Evolutionary conservation across 2,888 invertebrate genomes (phyloP), one percentile per base, ranked within the genome.

Genomic region (Hyposoter dolosus): DNA sequence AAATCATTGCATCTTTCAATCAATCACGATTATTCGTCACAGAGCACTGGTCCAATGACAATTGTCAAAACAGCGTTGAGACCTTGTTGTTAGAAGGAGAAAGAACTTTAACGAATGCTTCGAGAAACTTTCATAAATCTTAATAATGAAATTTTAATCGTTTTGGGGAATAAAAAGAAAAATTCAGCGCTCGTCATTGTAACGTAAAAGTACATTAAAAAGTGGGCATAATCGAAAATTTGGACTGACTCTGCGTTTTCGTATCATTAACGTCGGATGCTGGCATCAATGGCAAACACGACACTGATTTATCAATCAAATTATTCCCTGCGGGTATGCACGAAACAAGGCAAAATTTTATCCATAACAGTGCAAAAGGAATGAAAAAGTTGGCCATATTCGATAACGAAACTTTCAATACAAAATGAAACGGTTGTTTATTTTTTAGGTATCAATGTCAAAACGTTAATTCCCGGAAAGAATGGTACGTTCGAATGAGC

Each of bases 381-480:
- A 65, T 43, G 3, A 81, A 66, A 66, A 66, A 66, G 15, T 75
- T 75, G 12, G 66, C 45, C 81, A 81, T 81, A 40, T 75, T 81
- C 53, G 35, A 35, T 47, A 72, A 32, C 23, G 69, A 9, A 47
- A 47, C 28, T 23, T 28, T 32, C 47, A 50, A 32, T 45, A n/a
- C 43, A 9, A 63, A 19, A 63, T 3, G 45, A 63, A 35, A 72
- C 12, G 53, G n/a, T 23, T 17, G 3, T 23, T 63, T 75, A 63
- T 63, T 50, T 50, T 32, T 53, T 72, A 53, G 28, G 17, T 23
- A 45, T n/a, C 43, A 65, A 76, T 65, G 43, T 43, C 23, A 47
- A 47, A 75, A 72, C 9, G 76, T 28, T 65, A 50, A 47, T 65
- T 60, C n/a, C 32, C n/a, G 32, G 32, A 35, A 28, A 65, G 47